Base-by-base conservation (phyloP, 2,888 invertebrate genomes). In the Drosophila pseudotakahashii region DNA sequence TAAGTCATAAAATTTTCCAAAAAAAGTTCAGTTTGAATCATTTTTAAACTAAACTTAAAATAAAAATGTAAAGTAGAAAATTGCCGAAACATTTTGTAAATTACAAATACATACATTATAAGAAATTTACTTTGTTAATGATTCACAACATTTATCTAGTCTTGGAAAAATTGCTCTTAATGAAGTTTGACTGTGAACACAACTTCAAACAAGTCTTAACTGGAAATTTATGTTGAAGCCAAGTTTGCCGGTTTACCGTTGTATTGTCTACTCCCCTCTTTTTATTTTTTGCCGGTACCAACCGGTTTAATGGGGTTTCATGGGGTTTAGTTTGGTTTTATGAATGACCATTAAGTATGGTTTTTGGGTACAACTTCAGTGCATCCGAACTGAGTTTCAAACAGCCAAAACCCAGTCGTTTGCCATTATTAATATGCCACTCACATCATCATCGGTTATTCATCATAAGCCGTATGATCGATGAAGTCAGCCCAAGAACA, bases 401-500 rank as follows among this genome's bases (percentile, higher is more conserved):
- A 16, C 50, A 36, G 23, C 48, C 37, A 50, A 16, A 67, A 51
- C 41, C 44, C 41, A 23, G 51, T 23, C 3, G 19, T 14, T 51
- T 50, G 42, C 26, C 14, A 26, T 26, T 47, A 41, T 45, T 66
- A 36, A 36, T 23, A 51, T 44, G 41, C 53, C 54, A 48, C 54
- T 37, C 54, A 36, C 50, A 68, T 55, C 55, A 64, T 26, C 53
- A 36, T 30, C 30, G 19, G 7, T 13, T 19, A 47, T 32, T 48
- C 68, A 67, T 50, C 42, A 48, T 50, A 55, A 16, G 55, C 68
- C 44, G 44, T 26, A 68, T 68, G 69, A 68, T 47, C 71, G 71
- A 71, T 70, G 70, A 70, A 71, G 72, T 70, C 70, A 70, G 69
- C 71, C 42, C n/a, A 61, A 16, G 32, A 51, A 26, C n/a, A 47